These are phyloP conservation scores for Stegodyphus mimosarum DNA, from an alignment of 1,140 invertebrate species.

Conservation along the genomic window DNA sequence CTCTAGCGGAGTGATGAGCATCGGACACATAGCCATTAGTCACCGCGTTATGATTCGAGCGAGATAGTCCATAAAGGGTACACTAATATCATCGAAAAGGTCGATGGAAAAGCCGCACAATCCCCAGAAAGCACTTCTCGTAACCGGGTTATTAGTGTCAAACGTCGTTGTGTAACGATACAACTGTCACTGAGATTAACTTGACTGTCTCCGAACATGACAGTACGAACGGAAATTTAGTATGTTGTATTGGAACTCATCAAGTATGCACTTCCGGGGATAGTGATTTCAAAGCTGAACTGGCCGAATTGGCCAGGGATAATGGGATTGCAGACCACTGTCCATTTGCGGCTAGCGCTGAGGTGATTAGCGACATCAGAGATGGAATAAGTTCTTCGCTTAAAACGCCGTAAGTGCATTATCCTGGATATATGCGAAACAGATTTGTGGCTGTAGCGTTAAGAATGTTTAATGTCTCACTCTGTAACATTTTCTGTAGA, in stretches of 20 bases:
- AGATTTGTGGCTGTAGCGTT: neutral
- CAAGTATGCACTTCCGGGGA: slow-evolving; percentile 26
- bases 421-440: neutral
- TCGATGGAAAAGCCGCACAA: slow-evolving; percentile 9
- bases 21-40: slow-evolving; percentile 49
- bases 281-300: neutral
- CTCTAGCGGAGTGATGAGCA: slow-evolving; percentile 14
- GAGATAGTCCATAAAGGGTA: slow-evolving; percentile 52
- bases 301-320: slow-evolving; percentile 1
- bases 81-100: slow-evolving; percentile 51
- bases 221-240: slow-evolving; percentile 22
- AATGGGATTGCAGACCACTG: slow-evolving; percentile 24
- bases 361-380: slow-evolving; percentile 34
- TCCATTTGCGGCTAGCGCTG: slow-evolving; percentile 27
- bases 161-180: slow-evolving; percentile 46
- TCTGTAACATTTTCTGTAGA: slow-evolving; percentile 2
- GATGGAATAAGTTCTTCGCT: neutral
- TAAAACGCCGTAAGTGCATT: slow-evolving; percentile 23
- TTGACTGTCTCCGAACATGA: slow-evolving; percentile 53
- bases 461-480: slow-evolving; percentile 22
- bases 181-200: slow-evolving; percentile 54
- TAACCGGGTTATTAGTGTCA: slow-evolving; percentile 60
- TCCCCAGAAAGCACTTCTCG: slow-evolving; percentile 25
- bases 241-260: slow-evolving; percentile 29
- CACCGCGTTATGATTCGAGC: slow-evolving; percentile 37